Percentiles rank a stretch among this genome's conserved stretches.
These are phyloP conservation scores for Silurus glanis DNA, from an alignment of 2,113 vertebrate genomes.

Conservation along the genomic window DNA sequence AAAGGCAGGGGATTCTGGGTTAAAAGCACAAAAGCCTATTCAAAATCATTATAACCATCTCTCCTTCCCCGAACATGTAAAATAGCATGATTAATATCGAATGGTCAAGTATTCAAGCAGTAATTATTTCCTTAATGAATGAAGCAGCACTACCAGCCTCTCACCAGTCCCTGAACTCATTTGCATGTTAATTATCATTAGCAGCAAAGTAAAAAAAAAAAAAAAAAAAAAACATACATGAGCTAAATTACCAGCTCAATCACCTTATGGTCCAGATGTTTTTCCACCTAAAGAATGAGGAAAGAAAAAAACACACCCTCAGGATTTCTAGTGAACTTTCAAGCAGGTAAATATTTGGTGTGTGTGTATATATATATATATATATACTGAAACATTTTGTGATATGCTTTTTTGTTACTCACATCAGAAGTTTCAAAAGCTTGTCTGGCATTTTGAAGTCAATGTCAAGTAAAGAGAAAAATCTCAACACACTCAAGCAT, in stretches of 20 bases:
- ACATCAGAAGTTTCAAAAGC: too few relatives aligned
- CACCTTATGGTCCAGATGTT: slow-evolving; percentile 71
- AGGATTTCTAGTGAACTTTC: background rate
- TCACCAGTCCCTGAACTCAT: slow-evolving; percentile 79
- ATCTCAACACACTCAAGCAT: background rate
- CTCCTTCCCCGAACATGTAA: slow-evolving; percentile 75
- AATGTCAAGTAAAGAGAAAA: background rate
- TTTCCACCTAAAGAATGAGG: background rate
- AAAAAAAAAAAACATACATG: slow-evolving; percentile 84
- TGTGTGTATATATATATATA: background rate
- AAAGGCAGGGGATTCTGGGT: background rate
- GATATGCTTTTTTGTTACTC: background rate
- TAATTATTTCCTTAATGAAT: slow-evolving; percentile 92
- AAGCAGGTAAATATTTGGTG: background rate
- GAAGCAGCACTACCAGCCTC: slow-evolving; percentile 72
- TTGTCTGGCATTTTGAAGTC: background rate
- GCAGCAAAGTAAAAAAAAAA: slow-evolving; percentile 76
- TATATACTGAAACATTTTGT: too few relatives aligned
- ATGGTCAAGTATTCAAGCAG: slow-evolving; percentile 86
- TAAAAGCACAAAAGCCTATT: slow-evolving; percentile 35
- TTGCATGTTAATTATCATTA: slow-evolving; percentile 98
- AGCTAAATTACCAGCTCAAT: slow-evolving; percentile 86
- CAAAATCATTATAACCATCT: slow-evolving; percentile 78
- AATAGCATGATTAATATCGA: slow-evolving; percentile 83
- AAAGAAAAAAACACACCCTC: background rate